Evolutionary conservation across 92 coral and sea anemone species (phyloP), one percentile per base, ranked within the genome.

Genomic region (Porites rus): DNA sequence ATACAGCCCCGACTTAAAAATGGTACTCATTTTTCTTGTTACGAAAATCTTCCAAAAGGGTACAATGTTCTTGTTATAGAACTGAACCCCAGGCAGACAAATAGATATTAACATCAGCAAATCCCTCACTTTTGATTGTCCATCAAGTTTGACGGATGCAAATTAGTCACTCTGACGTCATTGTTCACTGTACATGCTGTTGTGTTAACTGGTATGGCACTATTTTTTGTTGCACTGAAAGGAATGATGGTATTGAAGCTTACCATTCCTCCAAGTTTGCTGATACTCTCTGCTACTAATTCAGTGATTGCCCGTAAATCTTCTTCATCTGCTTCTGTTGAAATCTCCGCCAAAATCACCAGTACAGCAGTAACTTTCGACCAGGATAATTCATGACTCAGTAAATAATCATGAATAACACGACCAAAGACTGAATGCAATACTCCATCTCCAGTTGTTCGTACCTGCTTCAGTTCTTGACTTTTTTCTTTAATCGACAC

Each of bases 251-350:
- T 25, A 25, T 25, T 25, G 28, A 19, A 51, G 61, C 83, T 78
- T 20, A 78, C 83, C 73, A 78, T 19, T 64, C 83, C 72, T 7
- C 83, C 72, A 46, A 62, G 51, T 11, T 38, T 46, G 6, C 64
- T 6, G 4, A 78, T 65, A 72, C 83, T 64, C 10, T 25, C 11
- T 21, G 83, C 50, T 1, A 78, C 18, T 6, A 38, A 62, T 9
- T 28, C 6, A 17, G 28, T 65, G 13, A n/a, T 43, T 22, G 82
- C n/a, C 16, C 38, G 24, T 8, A 51, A 38, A 51, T 64, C 18
- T 25, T 3, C 13, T 20, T 19, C 10, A 38, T 5, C 13, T 20
- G 10, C 59, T n/a, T 31, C 28, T 12, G 1, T 61, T 65, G 38
- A 6, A 21, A 61, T 16, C n/a, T 65, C 83, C 24, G 72, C 72